phyloP scores from a whole-genome alignment of 1,140 invertebrate genomes.

The fruit fly (Drosophila melanogaster) region DNA sequence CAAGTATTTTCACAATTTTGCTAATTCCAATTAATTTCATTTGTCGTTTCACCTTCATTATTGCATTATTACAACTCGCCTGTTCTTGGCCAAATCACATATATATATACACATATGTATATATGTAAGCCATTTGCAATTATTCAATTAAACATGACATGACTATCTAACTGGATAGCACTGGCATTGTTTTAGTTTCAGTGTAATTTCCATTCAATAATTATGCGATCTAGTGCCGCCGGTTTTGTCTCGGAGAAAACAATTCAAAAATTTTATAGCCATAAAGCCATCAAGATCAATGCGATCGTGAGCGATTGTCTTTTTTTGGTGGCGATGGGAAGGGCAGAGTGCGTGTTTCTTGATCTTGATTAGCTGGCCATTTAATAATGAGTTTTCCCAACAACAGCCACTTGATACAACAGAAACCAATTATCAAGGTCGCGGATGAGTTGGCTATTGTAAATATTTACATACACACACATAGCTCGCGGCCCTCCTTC shows the following conservation, averaged over 20 bases:
- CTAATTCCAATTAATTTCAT: slow-evolving; percentile 54
- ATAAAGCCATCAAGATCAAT: slow-evolving; percentile 39
- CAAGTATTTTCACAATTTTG: slow-evolving; percentile 55
- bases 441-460: slow-evolving; percentile 52
- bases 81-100: slow-evolving; percentile 41
- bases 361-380: slow-evolving; percentile 55
- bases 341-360: slow-evolving; percentile 22
- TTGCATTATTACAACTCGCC: slow-evolving; percentile 37
- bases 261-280: slow-evolving; percentile 23
- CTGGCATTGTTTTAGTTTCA: slow-evolving; percentile 53
- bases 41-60: slow-evolving; percentile 58
- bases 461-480: slow-evolving; percentile 60
- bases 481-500: slow-evolving; percentile 24
- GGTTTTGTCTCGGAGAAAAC: slow-evolving; percentile 11
- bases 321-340: background rate
- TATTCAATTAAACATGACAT: slow-evolving; percentile 54
- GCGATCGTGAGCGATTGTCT: slow-evolving; percentile 26
- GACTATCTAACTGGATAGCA: slow-evolving; percentile 51
- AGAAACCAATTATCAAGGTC: slow-evolving; percentile 47
- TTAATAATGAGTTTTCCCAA: slow-evolving; percentile 47
- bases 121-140: slow-evolving; percentile 36
- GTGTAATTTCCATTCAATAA: slow-evolving; percentile 49
- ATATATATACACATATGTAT: background rate
- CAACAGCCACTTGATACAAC: slow-evolving; percentile 9
- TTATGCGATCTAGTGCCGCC: slow-evolving; percentile 29